phyloP scores from a whole-genome alignment of 2,888 invertebrate species.

The Pelosia muscerda region DNA sequence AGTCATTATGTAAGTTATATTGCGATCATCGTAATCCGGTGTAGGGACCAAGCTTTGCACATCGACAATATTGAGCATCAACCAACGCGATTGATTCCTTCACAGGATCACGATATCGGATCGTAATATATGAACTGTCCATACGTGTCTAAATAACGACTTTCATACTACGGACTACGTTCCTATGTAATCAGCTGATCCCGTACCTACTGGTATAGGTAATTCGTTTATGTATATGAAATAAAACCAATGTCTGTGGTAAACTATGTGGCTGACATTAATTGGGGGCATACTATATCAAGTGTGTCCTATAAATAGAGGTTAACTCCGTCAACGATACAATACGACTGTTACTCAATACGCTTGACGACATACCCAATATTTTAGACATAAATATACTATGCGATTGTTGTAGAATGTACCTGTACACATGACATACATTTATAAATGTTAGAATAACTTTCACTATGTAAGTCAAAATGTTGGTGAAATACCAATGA shows the following conservation, averaged over 20 bases:
- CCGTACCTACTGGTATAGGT: not conserved
- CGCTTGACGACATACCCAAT: slow-evolving; percentile 40
- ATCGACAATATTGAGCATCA: no score
- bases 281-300: slow-evolving; percentile 1
- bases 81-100: no score
- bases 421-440: slow-evolving; percentile 41
- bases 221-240: not conserved
- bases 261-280: not conserved
- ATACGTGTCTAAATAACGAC: not conserved
- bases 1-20: no score
- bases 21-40: no score
- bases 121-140: no score
- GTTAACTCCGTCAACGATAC: slow-evolving; percentile 26
- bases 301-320: slow-evolving; percentile 4
- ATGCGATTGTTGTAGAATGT: slow-evolving; percentile 43
- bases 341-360: slow-evolving; percentile 33
- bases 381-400: slow-evolving; percentile 30
- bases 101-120: no score
- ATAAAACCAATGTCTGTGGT: slow-evolving; percentile 7
- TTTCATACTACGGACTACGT: not conserved
- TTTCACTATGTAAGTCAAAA: slow-evolving; percentile 46
- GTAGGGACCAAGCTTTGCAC: no score
- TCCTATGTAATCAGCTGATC: not conserved
- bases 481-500: slow-evolving; percentile 29
- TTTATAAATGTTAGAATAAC: slow-evolving; percentile 54